phyloP scores from a whole-genome alignment of 2,888 invertebrate species.

The Synergus gifuensis region DNA sequence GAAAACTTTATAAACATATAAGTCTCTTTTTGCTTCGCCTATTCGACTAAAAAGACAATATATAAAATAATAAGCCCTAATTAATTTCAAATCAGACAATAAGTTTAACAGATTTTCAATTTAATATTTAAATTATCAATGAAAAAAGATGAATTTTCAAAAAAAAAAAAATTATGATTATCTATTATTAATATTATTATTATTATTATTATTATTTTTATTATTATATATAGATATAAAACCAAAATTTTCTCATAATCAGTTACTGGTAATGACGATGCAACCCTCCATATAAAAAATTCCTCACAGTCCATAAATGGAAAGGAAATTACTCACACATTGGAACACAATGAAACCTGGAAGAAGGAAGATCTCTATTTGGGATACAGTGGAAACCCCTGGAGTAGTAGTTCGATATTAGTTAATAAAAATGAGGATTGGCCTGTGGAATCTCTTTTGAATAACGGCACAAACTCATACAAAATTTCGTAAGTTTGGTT shows the following conservation, averaged over 20 bases:
- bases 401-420: constrained; percentile 58
- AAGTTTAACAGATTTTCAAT: too few species aligned
- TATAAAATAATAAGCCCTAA: too few species aligned
- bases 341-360: constrained; percentile 41
- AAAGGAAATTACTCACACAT: background rate
- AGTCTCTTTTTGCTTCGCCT: too few species aligned
- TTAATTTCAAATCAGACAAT: too few species aligned
- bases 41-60: too few species aligned
- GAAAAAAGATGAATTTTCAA: background rate
- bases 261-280: constrained; percentile 19
- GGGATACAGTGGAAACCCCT: constrained; percentile 65
- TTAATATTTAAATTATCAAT: background rate
- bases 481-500: constrained; percentile 26
- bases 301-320: background rate
- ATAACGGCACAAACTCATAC: constrained; percentile 7
- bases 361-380: constrained; percentile 59
- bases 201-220: too few species aligned
- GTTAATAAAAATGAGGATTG: constrained; percentile 30
- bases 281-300: background rate
- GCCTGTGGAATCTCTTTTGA: constrained; percentile 22
- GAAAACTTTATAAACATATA: too few species aligned
- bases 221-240: too few species aligned
- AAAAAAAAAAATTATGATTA: too few species aligned
- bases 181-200: too few species aligned
- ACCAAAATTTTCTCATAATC: background rate